Percentiles rank a stretch among this genome's conserved stretches.
These are phyloP conservation scores for Artibeus lituratus DNA, from an alignment of 2,797 vertebrate genomes.

Conservation along the genomic window DNA sequence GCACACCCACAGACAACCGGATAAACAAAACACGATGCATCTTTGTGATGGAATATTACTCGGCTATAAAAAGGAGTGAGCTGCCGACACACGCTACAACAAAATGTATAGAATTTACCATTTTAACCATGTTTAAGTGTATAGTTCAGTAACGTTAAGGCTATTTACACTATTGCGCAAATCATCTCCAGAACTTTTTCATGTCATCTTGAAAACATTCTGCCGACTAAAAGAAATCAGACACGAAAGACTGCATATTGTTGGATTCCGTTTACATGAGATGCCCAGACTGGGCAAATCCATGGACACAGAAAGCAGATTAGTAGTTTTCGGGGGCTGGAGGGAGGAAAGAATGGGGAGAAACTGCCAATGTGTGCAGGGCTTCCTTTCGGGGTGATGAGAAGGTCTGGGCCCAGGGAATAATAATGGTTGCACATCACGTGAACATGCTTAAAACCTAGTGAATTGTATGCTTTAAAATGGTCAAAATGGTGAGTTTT, in stretches of 20 bases:
- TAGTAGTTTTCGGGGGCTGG: not conserved
- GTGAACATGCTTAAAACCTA: not conserved
- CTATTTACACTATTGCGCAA: not conserved
- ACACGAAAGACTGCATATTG: not conserved
- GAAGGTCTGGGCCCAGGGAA: not conserved
- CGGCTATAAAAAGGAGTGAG: not conserved
- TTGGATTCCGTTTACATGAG: not conserved
- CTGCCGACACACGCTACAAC: not conserved
- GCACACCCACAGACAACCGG: not conserved
- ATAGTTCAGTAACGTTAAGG: not conserved
- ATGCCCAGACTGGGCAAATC: not conserved
- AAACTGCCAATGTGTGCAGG: not conserved
- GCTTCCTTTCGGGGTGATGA: not conserved
- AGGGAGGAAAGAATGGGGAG: not conserved
- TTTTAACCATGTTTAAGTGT: not conserved
- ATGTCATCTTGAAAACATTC: not conserved
- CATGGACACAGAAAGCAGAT: not conserved
- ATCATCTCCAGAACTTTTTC: not conserved
- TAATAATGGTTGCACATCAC: too few species aligned
- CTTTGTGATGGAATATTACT: not conserved
- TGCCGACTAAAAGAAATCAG: not conserved
- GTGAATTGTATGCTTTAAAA: not conserved
- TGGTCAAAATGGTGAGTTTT: not conserved
- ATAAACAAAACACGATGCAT: not conserved
- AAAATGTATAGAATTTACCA: not conserved